Conservation (phyloP, 2,888 invertebrate species). For the Andrena bucephala region DNA sequence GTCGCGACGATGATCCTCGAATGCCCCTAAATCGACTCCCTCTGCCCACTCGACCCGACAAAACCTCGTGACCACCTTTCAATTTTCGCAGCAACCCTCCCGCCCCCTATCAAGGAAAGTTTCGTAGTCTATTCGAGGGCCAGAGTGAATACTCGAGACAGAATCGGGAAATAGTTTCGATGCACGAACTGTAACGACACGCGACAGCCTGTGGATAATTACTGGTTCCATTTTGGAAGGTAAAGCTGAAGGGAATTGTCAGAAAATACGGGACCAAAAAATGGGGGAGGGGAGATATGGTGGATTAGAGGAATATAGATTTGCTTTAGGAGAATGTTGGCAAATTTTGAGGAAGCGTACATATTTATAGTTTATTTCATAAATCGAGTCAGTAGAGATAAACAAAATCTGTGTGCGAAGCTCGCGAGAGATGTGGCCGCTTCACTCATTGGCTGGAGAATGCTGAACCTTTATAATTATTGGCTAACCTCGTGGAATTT, state of each 20-base stretch:
- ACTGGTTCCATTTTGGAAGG: background rate
- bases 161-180: slow-evolving; percentile 37
- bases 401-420: too few relatives aligned
- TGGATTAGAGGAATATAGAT: background rate
- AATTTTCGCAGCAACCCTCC: slow-evolving; percentile 2
- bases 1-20: slow-evolving; percentile 27
- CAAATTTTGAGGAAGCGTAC: too few relatives aligned
- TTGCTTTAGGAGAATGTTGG: background rate
- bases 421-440: too few relatives aligned
- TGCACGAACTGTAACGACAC: background rate
- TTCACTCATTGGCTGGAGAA: too few relatives aligned
- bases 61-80: slow-evolving; percentile 22
- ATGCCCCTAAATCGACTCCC: slow-evolving; percentile 35
- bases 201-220: background rate
- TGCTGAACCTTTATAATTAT: too few relatives aligned
- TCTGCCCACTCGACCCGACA: slow-evolving; percentile 35
- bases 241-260: background rate
- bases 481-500: too few relatives aligned
- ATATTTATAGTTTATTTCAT: too few relatives aligned
- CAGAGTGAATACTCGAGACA: background rate
- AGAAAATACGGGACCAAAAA: background rate
- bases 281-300: background rate
- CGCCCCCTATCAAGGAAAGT: slow-evolving; percentile 3
- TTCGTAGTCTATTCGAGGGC: background rate
- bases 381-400: too few relatives aligned